Conservation (phyloP, 2,113 vertebrate genomes). For the Tor tambroides region DNA sequence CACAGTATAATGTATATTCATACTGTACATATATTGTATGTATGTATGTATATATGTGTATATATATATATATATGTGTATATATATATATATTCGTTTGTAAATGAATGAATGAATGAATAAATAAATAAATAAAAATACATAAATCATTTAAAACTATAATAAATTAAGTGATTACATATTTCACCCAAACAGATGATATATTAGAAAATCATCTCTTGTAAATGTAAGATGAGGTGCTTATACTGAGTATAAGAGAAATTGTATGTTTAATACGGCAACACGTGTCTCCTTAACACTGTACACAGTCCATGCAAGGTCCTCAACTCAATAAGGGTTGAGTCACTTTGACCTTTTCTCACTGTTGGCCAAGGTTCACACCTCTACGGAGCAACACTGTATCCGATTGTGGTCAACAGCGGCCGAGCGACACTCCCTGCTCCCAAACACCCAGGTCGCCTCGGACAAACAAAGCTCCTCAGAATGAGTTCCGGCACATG, state of each 20-base stretch:
- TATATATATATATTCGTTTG: too few relatives aligned
- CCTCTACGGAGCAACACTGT: conserved; percentile 23
- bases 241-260: background rate
- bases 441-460: conserved; percentile 26
- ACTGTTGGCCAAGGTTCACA: conserved; percentile 30
- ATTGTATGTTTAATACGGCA: background rate
- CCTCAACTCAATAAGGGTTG: background rate
- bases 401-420: conserved; percentile 41
- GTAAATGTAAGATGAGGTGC: background rate
- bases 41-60: too few relatives aligned
- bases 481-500: conserved; percentile 45
- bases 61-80: too few relatives aligned
- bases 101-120: too few relatives aligned
- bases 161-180: too few relatives aligned
- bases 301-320: background rate
- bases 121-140: too few relatives aligned
- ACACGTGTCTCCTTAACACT: conserved; percentile 18
- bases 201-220: background rate
- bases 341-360: conserved; percentile 27
- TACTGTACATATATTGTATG: too few relatives aligned
- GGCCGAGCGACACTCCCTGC: conserved; percentile 45
- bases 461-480: conserved; percentile 53
- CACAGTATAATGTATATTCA: too few relatives aligned
- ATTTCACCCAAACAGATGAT: too few relatives aligned
- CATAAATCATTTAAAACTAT: too few relatives aligned